Conservation (phyloP, 2,888 invertebrate genomes). For the Gryllus longicercus region DNA sequence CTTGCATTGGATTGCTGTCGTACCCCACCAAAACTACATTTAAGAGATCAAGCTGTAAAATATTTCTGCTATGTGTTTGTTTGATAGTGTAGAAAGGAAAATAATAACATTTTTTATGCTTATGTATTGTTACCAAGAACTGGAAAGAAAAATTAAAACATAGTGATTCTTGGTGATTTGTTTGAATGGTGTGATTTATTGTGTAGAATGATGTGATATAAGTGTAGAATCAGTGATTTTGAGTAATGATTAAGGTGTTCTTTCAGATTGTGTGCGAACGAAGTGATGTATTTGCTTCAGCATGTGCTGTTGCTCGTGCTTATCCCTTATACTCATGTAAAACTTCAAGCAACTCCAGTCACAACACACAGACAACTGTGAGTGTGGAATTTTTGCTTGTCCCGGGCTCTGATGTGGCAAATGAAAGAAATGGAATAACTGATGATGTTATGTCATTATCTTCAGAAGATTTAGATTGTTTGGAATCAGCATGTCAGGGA, state of each 20-base stretch:
- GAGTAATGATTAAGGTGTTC: neutral
- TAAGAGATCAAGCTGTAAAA: too few species aligned
- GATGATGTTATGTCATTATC: constrained; percentile 44
- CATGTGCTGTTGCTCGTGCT: constrained; percentile 75
- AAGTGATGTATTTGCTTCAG: constrained; percentile 72
- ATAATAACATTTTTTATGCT: too few species aligned
- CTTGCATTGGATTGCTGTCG: too few species aligned
- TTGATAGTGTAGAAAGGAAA: too few species aligned
- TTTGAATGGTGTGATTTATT: too few species aligned
- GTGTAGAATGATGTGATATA: too few species aligned
- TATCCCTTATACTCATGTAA: constrained; percentile 70
- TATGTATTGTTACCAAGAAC: too few species aligned
- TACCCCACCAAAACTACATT: too few species aligned
- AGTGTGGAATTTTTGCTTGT: constrained; percentile 56
- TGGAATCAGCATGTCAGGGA: constrained; percentile 59
- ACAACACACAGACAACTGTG: constrained; percentile 43
- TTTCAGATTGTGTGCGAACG: constrained; percentile 72
- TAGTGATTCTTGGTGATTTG: too few species aligned
- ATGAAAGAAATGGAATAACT: constrained; percentile 38
- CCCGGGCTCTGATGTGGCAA: constrained; percentile 37
- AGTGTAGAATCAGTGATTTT: too few species aligned
- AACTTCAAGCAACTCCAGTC: constrained; percentile 42
- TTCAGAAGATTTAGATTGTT: constrained; percentile 52
- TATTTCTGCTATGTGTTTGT: too few species aligned
- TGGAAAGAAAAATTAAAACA: too few species aligned